Base-by-base conservation (phyloP, 2,888 invertebrate genomes). In the Liodrosophila aerea region DNA sequence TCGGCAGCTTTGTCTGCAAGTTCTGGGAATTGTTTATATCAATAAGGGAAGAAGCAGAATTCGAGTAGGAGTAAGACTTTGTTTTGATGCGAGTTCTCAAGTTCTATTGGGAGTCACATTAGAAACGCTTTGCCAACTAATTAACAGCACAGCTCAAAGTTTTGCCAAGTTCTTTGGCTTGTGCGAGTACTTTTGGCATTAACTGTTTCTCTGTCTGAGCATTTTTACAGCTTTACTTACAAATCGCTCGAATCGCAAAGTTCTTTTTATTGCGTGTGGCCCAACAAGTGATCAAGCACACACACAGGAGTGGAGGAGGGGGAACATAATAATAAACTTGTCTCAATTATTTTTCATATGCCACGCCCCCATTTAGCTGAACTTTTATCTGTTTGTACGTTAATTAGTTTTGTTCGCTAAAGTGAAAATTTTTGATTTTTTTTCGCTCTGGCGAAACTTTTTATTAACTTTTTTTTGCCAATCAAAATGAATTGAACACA, bases 341-440 rank as follows among this genome's bases (percentile, higher is more conserved):
- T 72, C 80, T 86, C 86, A 81, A 81, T 81, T 81, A 86, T 81
- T 81, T 86, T 86, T 85, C 78, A 86, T 82, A 66, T 75, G 76
- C 71, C 64, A 54, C 77, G 52, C 36, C 8, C 9, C 5, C 33
- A 8, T 47, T 60, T 68, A 63, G 59, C 60, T 66, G n/a, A 86
- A 86, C 73, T 88, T 86, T 77, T 80, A 83, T 82, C 87, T 87
- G 82, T 71, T 22, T 86, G 68, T 71, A 80, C 88, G 87, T 88
- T 87, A 87, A 87, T 87, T 88, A 87, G 88, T 88, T 88, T 87
- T 87, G 87, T 82, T 82, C 58, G 63, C 49, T 49, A 76, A 86
- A 73, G 76, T 76, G 87, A 87, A 78, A 78, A 77, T 82, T 82
- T 86, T 86, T 87, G 87, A 84, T 87, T 86, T 87, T 81, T 71